Conservation (phyloP, 1,140 invertebrate species). For the Portunus trituberculatus region DNA sequence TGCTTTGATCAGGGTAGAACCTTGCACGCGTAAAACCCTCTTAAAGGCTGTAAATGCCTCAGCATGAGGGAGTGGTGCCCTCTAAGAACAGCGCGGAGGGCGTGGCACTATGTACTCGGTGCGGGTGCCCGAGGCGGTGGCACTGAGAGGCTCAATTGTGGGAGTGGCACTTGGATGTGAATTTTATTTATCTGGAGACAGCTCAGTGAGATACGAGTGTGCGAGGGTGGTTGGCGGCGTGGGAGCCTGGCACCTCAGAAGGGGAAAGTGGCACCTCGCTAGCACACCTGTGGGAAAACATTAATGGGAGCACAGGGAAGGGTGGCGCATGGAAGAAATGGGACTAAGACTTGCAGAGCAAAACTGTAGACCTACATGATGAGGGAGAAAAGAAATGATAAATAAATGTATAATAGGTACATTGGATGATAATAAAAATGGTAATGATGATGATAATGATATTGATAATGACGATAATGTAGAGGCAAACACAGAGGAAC, state of each 20-base stretch:
- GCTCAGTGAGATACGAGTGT: not conserved
- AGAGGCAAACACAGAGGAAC: no score
- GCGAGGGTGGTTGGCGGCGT: not conserved
- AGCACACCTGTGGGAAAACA: not conserved
- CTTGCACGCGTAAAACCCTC: not conserved
- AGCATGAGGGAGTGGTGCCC: not conserved
- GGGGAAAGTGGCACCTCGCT: not conserved
- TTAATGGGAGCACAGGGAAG: not conserved
- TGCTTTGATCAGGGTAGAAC: not conserved
- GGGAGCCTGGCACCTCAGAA: not conserved
- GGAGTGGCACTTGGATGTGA: not conserved
- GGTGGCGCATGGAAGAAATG: not conserved
- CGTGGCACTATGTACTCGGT: not conserved
- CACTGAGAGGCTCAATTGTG: not conserved
- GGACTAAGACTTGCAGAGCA: no score
- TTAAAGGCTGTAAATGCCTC: not conserved
- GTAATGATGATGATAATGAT: not conserved
- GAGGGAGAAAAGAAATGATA: no score
- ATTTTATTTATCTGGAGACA: not conserved
- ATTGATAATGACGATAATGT: not conserved
- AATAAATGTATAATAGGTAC: no score
- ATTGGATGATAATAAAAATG: no score
- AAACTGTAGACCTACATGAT: no score
- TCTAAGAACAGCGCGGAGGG: not conserved
- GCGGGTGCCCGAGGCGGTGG: not conserved